Evolutionary conservation across 2,797 vertebrate genomes (phyloP).

Genomic region (Phylloscopus collybita): DNA sequence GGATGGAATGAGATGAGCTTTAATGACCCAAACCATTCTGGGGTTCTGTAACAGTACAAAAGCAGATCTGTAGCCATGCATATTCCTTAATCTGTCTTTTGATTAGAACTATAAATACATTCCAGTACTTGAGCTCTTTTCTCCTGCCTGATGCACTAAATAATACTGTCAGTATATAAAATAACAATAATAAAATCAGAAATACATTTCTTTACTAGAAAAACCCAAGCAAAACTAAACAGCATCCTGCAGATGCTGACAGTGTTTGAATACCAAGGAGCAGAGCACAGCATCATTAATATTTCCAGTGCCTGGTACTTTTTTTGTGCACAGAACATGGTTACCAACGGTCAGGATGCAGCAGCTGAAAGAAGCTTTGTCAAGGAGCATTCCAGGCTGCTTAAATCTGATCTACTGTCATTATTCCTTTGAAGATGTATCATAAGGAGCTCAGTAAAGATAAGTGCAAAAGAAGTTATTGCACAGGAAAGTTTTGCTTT

Average conservation of each 20-base stretch:
- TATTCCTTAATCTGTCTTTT: background rate
- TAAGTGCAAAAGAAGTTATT: background rate
- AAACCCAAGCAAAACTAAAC: background rate
- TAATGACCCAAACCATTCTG: background rate
- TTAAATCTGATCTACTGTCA: background rate
- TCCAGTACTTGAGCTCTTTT: background rate
- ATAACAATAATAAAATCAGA: background rate
- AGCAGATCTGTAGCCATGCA: background rate
- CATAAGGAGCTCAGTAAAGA: background rate
- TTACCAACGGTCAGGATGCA: background rate
- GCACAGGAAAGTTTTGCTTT: background rate
- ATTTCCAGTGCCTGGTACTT: background rate
- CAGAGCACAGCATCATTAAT: background rate
- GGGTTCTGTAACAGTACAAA: background rate
- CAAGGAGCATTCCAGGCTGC: background rate
- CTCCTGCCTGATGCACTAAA: background rate
- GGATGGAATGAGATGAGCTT: rapidly evolving
- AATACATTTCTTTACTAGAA: background rate
- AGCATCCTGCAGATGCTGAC: background rate
- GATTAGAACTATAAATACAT: background rate
- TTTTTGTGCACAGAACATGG: background rate
- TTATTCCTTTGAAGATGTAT: background rate
- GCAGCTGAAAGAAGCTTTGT: background rate
- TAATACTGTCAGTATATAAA: background rate
- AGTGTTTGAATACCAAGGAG: background rate